Evolutionary conservation across 2,797 vertebrate genomes (phyloP), one percentile per base, ranked within the genome.

Genomic region (Scarus forsteni): DNA sequence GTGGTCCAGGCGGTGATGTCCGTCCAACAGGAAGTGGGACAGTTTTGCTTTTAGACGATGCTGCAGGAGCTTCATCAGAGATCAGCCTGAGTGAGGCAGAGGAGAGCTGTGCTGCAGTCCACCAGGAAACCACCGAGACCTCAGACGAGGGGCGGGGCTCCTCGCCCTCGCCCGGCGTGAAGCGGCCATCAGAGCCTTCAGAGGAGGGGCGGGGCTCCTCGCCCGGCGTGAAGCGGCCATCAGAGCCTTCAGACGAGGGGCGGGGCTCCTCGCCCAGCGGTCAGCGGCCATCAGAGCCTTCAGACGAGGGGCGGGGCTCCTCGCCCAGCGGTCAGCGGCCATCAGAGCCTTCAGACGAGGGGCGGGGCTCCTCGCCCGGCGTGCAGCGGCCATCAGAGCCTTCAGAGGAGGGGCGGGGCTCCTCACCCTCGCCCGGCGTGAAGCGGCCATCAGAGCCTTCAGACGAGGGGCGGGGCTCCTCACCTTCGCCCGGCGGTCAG

Each of bases 41-140:
- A 57, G 72, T 66, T 54, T 63, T 66, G 11, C 44, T 69, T 71
- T 69, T 59, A 38, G 74, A 87, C 69, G 88, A 80, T 39, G 60
- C 44, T 58, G 55, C 42, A 50, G 69, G 42, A 52, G 40, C 49
- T 72, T 60, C 63, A 51, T 62, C 48, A 63, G 60, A 68, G 18
- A 43, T 39, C 8, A 50, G 77, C 51, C 55, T 77, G 45, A 74
- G 71, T 18, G 58, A 78, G 65, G 66, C 81, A 35, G 57, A 72
- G 9, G 81, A 92, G 75, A 81, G 61, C 69, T 68, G 81, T 36
- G 48, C 84, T 9, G 63, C 81, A 51, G 72, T 85, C 66, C 52
- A 79, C 19, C 80, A 93, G 69, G 87, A 82, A 11, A 83, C 70
- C 66, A 48, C 36, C 19, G 78, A 87, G 72, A 78, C 60, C 10